Percentiles rank a stretch among this genome's conserved stretches.
These are phyloP conservation scores for Phrynocephalus forsythii DNA, from an alignment of 2,797 vertebrate genomes.

Conservation along the genomic window DNA sequence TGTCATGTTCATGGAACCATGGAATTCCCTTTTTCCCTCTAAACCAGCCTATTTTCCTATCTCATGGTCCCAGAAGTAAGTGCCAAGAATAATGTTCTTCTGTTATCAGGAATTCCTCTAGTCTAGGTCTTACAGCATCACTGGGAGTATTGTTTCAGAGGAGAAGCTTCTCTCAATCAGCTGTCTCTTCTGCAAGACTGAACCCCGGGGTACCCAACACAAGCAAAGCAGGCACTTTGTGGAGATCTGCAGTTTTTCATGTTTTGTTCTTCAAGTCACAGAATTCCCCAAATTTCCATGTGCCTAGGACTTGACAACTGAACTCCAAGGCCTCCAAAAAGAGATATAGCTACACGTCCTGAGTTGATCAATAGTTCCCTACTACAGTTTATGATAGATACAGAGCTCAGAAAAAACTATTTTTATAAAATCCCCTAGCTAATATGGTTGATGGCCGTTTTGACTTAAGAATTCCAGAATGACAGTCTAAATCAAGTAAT, in stretches of 20 bases:
- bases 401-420: too few relatives aligned
- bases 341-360: too few relatives aligned
- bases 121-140: neutral
- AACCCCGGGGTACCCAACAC: neutral
- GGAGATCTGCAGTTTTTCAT: too few relatives aligned
- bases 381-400: neutral
- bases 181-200: neutral
- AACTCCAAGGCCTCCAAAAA: neutral
- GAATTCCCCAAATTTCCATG: too few relatives aligned
- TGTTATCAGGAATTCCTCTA: neutral
- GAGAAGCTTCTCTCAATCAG: neutral
- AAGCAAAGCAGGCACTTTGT: neutral
- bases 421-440: too few relatives aligned
- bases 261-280: too few relatives aligned
- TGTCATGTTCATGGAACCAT: neutral
- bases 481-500: too few relatives aligned
- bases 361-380: neutral
- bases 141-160: too few relatives aligned
- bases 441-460: too few relatives aligned
- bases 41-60: neutral
- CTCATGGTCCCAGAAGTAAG: neutral
- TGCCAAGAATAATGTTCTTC: neutral
- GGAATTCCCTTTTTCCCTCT: neutral
- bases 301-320: neutral
- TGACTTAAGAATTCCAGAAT: too few relatives aligned